These are phyloP conservation scores for Leptosomus discolor DNA, from an alignment of 2,113 vertebrate genomes.

Conservation along the genomic window DNA sequence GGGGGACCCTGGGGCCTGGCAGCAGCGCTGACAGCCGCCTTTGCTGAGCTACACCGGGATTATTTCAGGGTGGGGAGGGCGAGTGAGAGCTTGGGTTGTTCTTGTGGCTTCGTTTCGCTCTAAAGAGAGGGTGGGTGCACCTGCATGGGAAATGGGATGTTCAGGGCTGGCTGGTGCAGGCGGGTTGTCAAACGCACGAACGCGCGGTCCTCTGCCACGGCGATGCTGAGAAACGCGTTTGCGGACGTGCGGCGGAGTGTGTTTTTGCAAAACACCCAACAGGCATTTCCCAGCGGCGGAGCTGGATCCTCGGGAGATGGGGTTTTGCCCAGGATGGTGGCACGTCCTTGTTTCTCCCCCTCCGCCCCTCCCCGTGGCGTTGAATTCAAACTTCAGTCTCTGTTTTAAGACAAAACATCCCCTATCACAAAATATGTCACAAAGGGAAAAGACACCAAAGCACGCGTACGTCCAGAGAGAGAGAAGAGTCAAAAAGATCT, in stretches of 20 bases:
- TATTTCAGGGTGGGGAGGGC: rapidly evolving
- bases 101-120: rapidly evolving
- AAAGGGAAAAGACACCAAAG: neutral
- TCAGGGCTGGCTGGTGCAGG: rapidly evolving
- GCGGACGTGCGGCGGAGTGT: neutral
- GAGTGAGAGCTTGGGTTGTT: neutral
- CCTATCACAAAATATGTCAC: rapidly evolving
- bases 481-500: neutral
- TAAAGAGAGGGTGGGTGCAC: neutral
- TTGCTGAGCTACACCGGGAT: neutral
- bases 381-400: neutral
- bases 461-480: rapidly evolving
- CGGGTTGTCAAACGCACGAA: rapidly evolving
- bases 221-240: neutral
- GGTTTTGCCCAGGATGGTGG: neutral
- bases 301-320: neutral
- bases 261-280: neutral
- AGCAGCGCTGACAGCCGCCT: rapidly evolving
- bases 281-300: neutral
- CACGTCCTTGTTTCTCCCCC: neutral
- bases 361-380: rapidly evolving
- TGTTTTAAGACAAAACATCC: neutral
- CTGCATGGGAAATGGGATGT: rapidly evolving
- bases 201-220: rapidly evolving
- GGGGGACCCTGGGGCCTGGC: neutral